Conservation (phyloP, 2,888 invertebrate genomes). For the Athetis lepigone region DNA sequence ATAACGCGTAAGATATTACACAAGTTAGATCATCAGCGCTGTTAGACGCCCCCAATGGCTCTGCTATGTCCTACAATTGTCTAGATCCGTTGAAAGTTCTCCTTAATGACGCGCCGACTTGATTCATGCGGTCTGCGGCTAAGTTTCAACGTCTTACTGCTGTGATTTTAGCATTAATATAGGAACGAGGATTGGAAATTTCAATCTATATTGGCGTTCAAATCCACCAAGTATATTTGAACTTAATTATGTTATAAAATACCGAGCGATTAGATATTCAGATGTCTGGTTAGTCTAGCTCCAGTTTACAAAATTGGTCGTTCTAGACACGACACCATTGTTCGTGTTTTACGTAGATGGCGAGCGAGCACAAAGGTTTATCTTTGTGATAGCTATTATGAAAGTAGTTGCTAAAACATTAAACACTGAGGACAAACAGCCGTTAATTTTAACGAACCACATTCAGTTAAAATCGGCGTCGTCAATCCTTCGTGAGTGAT, state of each 20-base stretch:
- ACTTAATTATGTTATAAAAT: slow-evolving; percentile 53
- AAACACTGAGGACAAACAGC: slow-evolving; percentile 44
- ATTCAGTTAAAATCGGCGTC: slow-evolving; percentile 48
- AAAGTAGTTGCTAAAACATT: slow-evolving; percentile 50
- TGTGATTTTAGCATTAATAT: slow-evolving; percentile 56
- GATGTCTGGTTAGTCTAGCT: slow-evolving; percentile 33
- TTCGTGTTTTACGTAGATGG: slow-evolving; percentile 47
- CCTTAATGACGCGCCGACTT: slow-evolving; percentile 72
- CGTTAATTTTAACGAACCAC: slow-evolving; percentile 49
- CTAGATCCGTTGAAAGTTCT: slow-evolving; percentile 75
- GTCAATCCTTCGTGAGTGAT: slow-evolving; percentile 61
- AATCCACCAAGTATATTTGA: slow-evolving; percentile 47
- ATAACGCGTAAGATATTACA: slow-evolving; percentile 83
- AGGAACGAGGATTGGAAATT: slow-evolving; percentile 53
- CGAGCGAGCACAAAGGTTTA: slow-evolving; percentile 42
- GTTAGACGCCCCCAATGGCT: slow-evolving; percentile 74
- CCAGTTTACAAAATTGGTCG: slow-evolving; percentile 39
- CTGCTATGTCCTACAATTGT: slow-evolving; percentile 66
- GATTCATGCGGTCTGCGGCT: slow-evolving; percentile 76
- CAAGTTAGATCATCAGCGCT: slow-evolving; percentile 85
- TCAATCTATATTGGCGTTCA: slow-evolving; percentile 52
- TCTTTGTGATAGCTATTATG: slow-evolving; percentile 38
- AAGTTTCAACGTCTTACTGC: slow-evolving; percentile 52
- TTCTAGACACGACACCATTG: slow-evolving; percentile 43
- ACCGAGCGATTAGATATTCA: slow-evolving; percentile 44